These are phyloP conservation scores for Thelaira solivaga DNA, from an alignment of 2,888 invertebrate genomes.

Conservation along the genomic window DNA sequence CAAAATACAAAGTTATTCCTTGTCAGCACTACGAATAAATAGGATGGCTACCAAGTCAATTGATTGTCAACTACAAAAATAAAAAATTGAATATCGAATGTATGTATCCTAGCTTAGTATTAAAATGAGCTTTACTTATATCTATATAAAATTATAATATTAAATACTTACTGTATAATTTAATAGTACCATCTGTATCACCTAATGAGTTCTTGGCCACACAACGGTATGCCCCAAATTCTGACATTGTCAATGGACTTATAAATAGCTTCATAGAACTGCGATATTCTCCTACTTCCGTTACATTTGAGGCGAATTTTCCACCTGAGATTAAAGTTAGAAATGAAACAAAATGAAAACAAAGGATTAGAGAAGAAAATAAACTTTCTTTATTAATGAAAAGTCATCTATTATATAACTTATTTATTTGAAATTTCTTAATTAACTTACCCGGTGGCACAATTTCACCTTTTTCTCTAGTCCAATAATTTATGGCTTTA, in stretches of 20 bases:
- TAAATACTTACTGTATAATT: constrained; percentile 87
- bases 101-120: no score
- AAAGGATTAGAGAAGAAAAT: not conserved
- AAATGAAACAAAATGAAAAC: not conserved
- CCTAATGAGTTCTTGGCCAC: constrained; percentile 90
- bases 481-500: constrained; percentile 92
- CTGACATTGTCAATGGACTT: constrained; percentile 81
- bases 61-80: no score
- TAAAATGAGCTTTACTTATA: no score
- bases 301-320: constrained; percentile 84
- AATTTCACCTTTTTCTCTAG: constrained; percentile 84
- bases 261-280: constrained; percentile 87
- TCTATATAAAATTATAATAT: no score
- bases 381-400: not conserved
- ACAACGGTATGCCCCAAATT: constrained; percentile 89
- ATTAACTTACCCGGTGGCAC: constrained; percentile 86
- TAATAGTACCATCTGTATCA: constrained; percentile 89
- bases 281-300: constrained; percentile 85
- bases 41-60: no score
- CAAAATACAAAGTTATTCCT: no score
- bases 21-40: no score
- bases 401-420: no score
- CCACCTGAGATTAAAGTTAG: constrained; percentile 77
- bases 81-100: no score
- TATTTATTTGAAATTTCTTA: not conserved